Base-by-base conservation (phyloP, 2,797 vertebrate species). In the Xenentodon cancila region DNA sequence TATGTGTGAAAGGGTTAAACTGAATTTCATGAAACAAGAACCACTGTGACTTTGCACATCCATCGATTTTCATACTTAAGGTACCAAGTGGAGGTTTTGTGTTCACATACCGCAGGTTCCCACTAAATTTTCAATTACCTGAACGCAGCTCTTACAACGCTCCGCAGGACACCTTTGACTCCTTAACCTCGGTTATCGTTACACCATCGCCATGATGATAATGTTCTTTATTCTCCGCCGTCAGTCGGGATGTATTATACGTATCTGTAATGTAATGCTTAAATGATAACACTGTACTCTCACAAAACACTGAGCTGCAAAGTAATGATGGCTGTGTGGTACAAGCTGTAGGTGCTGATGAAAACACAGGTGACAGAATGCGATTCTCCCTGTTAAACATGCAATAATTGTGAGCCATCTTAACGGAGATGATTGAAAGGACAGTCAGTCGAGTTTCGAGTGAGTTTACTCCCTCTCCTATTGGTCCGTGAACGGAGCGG, bases 11-110 rank as follows among this genome's bases (percentile, higher is more conserved):
- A 56, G 54, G 42, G 16, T 46, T 32, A 16, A 68, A 53, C 50
- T 52, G 7, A 22, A 3, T 63, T 34, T 34, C 9, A 42, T 22
- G 17, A 61, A 56, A 54, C 81, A 77, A 70, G 75, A 82, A 82
- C 82, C 81, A 84, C 62, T 82, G 77, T 78, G 52, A 66, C 70
- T 27, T 65, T 67, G 32, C 52, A 64, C 62, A 78, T 79, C 30
- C 63, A 83, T 85, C 45, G 66, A 51, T 59, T 66, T 54, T 71
- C 47, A 67, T 30, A 49, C 42, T 46, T 54, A 68, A 78, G 77
- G 72, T 68, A 44, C 49, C 52, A 42, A 72, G 64, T 80, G 67
- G 71, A 81, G 71, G 49, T 71, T 64, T 60, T 42, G 13, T 27
- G 20, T 42, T 64, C 57, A 46, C 17, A 52, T 1, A 1, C n/a